These are phyloP conservation scores for Phalacrocorax aristotelis DNA, from an alignment of 2,113 vertebrate genomes.

Conservation along the genomic window DNA sequence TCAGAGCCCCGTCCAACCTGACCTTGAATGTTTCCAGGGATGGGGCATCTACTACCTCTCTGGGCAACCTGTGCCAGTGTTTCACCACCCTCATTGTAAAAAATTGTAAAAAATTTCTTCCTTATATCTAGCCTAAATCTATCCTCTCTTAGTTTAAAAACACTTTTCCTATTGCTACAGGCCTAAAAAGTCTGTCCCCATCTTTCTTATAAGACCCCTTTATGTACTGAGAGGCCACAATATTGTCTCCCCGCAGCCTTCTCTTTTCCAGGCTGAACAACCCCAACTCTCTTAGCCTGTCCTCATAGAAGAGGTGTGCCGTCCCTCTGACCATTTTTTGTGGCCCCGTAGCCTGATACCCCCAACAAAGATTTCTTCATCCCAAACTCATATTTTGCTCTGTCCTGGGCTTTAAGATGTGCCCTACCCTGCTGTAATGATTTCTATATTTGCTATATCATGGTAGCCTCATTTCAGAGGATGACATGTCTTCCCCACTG, in stretches of 20 bases:
- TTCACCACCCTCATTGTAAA: background rate
- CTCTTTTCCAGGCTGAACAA: background rate
- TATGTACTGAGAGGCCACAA: background rate
- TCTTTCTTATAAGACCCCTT: background rate
- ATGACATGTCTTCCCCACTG: background rate
- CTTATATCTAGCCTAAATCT: background rate
- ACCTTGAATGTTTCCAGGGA: background rate
- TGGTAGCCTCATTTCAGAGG: background rate
- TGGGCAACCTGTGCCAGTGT: background rate
- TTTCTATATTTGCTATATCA: background rate
- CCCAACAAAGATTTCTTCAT: background rate
- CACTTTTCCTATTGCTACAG: background rate
- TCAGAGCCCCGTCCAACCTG: background rate
- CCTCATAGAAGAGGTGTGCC: background rate
- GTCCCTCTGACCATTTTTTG: background rate
- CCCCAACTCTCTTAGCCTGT: background rate
- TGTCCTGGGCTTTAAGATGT: background rate
- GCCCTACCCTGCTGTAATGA: background rate
- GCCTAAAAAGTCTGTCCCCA: background rate
- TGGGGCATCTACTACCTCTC: background rate
- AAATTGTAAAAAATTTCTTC: background rate
- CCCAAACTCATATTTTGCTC: background rate
- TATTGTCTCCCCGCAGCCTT: background rate
- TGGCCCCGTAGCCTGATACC: background rate
- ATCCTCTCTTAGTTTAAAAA: background rate